Conservation (phyloP, 2,113 vertebrate genomes). For the Otolemur garnettii region DNA sequence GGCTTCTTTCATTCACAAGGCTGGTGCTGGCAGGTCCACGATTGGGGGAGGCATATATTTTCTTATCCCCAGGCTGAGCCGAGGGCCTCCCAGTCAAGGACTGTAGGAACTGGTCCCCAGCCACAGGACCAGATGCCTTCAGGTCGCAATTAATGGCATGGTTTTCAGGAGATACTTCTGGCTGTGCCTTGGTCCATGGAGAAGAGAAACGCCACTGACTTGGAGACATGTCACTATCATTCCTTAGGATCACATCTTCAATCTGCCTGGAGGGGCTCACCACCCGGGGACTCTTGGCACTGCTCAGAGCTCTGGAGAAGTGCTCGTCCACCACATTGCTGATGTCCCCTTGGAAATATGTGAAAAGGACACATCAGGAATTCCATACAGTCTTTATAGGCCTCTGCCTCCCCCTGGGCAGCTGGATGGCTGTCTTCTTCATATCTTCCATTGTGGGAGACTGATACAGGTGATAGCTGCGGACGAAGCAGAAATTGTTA, state of each 20-base stretch:
- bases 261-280: constrained; percentile 81
- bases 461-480: constrained; percentile 61
- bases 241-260: constrained; percentile 73
- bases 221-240: constrained; percentile 76
- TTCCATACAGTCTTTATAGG: constrained; percentile 87
- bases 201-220: constrained; percentile 87
- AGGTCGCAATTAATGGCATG: constrained; percentile 66
- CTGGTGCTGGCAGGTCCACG: neutral
- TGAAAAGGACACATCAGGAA: constrained; percentile 91
- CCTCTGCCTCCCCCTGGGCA: constrained; percentile 73
- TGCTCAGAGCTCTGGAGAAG: constrained; percentile 93
- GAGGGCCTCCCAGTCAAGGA: constrained; percentile 71
- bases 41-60: neutral
- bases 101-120: constrained; percentile 77
- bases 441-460: constrained; percentile 84
- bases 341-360: constrained; percentile 96
- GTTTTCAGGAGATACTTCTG: constrained; percentile 67
- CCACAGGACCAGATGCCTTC: constrained; percentile 35
- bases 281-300: constrained; percentile 86
- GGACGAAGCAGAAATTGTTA: constrained; percentile 51
- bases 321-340: constrained; percentile 95
- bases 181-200: constrained; percentile 84
- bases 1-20: constrained; percentile 75
- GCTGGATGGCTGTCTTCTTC: constrained; percentile 67
- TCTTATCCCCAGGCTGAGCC: constrained; percentile 73